phyloP scores from a whole-genome alignment of 2,888 invertebrate species.

The Autographa gamma region DNA sequence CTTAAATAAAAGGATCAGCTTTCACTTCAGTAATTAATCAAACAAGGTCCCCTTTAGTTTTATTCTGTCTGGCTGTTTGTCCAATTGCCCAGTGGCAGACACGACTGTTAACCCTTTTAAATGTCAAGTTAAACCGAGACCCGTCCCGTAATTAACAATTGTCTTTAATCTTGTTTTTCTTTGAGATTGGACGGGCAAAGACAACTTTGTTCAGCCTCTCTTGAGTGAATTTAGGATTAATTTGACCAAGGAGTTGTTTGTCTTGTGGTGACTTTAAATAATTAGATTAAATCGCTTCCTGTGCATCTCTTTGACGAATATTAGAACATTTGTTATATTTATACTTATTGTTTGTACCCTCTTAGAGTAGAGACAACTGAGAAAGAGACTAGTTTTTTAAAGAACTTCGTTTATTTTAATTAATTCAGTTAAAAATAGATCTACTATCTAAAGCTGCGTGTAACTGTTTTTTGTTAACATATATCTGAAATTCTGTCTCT shows the following conservation, averaged over 20 bases:
- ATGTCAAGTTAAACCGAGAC: constrained; percentile 57
- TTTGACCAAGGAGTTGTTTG: constrained; percentile 25
- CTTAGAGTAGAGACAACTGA: too few relatives aligned
- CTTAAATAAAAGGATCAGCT: constrained; percentile 53
- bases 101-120: constrained; percentile 64
- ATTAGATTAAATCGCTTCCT: neutral
- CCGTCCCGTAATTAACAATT: constrained; percentile 52
- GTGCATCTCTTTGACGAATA: neutral
- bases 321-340: too few relatives aligned
- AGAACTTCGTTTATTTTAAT: too few relatives aligned
- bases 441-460: neutral
- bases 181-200: constrained; percentile 15
- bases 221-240: constrained; percentile 1
- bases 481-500: neutral
- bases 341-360: too few relatives aligned
- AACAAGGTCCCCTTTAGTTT: constrained; percentile 49
- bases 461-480: neutral
- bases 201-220: constrained; percentile 16
- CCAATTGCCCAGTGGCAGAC: constrained; percentile 68
- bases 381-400: too few relatives aligned
- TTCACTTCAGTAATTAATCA: constrained; percentile 66
- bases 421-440: neutral
- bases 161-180: constrained; percentile 44
- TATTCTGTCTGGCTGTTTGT: constrained; percentile 77
- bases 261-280: neutral